These are phyloP conservation scores for Ephestia elutella DNA, from an alignment of 1,140 invertebrate species.

Conservation along the genomic window DNA sequence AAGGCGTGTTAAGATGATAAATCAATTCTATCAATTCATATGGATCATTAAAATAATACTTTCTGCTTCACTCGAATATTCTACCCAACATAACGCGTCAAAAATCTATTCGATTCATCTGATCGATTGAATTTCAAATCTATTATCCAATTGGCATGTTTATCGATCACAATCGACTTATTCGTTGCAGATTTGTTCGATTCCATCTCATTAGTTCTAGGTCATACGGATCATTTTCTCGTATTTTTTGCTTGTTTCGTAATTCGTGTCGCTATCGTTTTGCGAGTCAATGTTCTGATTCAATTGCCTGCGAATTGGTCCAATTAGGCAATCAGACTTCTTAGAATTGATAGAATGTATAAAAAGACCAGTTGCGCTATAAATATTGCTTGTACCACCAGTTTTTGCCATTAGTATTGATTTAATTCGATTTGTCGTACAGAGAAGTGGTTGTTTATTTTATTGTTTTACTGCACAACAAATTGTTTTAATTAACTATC, in stretches of 20 bases:
- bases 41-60: too few species aligned
- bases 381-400: background rate
- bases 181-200: background rate
- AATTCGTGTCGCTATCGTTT: conserved; percentile 3
- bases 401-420: background rate
- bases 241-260: conserved; percentile 6
- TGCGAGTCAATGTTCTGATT: conserved; percentile 7
- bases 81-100: too few species aligned
- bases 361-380: background rate
- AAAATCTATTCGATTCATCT: background rate
- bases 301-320: conserved; percentile 9
- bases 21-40: too few species aligned
- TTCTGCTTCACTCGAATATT: too few species aligned
- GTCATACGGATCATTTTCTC: background rate
- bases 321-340: conserved; percentile 8
- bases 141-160: background rate
- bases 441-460: too few species aligned
- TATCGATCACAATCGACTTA: conserved; percentile 2
- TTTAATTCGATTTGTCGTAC: background rate
- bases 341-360: background rate
- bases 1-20: too few species aligned
- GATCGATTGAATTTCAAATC: background rate
- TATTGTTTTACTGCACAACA: too few species aligned
- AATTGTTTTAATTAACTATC: too few species aligned
- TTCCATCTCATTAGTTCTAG: background rate